Conservation (phyloP, 1,140 invertebrate genomes). For the Drosophila pruinosa region DNA sequence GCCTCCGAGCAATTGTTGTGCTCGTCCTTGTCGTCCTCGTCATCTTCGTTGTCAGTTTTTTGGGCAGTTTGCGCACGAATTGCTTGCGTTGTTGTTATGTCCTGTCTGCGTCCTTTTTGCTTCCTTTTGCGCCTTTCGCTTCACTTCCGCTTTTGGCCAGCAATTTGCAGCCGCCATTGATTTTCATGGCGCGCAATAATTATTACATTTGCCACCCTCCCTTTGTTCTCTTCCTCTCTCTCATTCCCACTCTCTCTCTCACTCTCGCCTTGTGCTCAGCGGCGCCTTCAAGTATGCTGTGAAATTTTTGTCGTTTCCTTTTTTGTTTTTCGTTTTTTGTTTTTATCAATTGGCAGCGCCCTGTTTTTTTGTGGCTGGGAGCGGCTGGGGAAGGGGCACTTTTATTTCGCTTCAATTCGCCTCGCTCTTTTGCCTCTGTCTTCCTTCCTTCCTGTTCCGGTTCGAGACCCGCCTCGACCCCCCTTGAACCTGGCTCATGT, state of each 20-base stretch:
- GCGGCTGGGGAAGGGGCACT: no score
- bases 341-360: conserved; percentile 49
- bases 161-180: conserved; percentile 60
- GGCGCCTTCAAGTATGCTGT: conserved; percentile 32
- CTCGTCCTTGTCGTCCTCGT: conserved; percentile 1
- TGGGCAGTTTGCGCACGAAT: conserved; percentile 44
- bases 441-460: conserved; percentile 44
- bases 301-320: conserved; percentile 44
- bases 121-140: conserved; percentile 1
- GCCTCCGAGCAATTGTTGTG: conserved; percentile 5
- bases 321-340: conserved; percentile 42
- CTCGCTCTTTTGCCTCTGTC: conserved; percentile 40
- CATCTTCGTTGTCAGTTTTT: conserved; percentile 47
- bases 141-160: conserved; percentile 41
- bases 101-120: conserved; percentile 19
- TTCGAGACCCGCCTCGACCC: conserved; percentile 37
- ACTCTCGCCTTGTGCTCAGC: no score
- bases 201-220: conserved; percentile 18
- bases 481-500: conserved; percentile 19
- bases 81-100: conserved; percentile 28
- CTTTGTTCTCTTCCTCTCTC: neutral
- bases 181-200: conserved; percentile 54
- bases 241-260: neutral
- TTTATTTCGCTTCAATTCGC: conserved; percentile 55
- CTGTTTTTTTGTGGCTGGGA: conserved; percentile 19